These are phyloP conservation scores for Iphiclides podalirius DNA, from an alignment of 2,888 invertebrate genomes.

Conservation along the genomic window DNA sequence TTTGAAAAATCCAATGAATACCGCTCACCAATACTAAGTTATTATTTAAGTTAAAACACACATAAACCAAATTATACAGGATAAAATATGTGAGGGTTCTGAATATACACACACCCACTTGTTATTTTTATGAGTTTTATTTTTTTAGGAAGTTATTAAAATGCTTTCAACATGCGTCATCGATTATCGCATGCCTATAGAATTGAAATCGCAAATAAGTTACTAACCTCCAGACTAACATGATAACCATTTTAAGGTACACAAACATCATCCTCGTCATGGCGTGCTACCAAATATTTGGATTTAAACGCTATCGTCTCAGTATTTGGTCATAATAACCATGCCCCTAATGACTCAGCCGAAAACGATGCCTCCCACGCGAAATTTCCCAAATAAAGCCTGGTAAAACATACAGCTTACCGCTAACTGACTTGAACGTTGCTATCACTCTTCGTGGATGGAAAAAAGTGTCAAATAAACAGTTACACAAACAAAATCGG, in stretches of 20 bases:
- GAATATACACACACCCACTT: background rate
- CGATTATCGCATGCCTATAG: background rate
- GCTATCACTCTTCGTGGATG: slow-evolving; percentile 1
- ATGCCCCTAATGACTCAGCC: slow-evolving; percentile 56
- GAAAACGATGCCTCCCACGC: slow-evolving; percentile 46
- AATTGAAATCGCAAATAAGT: background rate
- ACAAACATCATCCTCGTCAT: slow-evolving; percentile 13
- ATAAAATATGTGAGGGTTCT: too few species aligned
- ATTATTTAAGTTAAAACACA: too few species aligned
- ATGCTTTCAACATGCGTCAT: background rate
- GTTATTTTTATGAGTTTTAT: background rate
- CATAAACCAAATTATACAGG: too few species aligned
- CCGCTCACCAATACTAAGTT: too few species aligned
- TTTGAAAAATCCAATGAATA: background rate
- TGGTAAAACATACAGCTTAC: slow-evolving; percentile 17
- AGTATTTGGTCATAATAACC: slow-evolving; percentile 54
- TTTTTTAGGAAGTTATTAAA: background rate
- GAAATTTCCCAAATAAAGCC: slow-evolving; percentile 32
- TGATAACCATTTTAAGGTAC: background rate
- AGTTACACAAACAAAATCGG: slow-evolving; percentile 18
- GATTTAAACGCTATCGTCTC: slow-evolving; percentile 44
- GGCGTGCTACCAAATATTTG: slow-evolving; percentile 40
- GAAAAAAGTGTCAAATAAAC: slow-evolving; percentile 11
- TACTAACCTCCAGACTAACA: too few species aligned
- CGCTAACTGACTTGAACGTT: slow-evolving; percentile 6